Conservation (phyloP, 2,888 invertebrate species). For the Leptura quadrifasciata region DNA sequence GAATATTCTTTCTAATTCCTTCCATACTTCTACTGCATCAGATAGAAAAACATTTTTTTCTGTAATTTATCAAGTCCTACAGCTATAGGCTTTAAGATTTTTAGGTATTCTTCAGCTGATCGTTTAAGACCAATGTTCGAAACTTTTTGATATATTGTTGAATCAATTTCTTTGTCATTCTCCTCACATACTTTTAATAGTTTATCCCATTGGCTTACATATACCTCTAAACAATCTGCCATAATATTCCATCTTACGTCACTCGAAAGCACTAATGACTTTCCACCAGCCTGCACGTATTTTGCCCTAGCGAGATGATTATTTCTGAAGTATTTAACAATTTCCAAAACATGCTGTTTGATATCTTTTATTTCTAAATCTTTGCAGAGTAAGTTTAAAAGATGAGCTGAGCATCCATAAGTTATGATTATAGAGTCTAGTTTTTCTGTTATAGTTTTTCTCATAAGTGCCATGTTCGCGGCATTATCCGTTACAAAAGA, state of each 20-base stretch:
- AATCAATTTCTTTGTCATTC: conserved; percentile 31
- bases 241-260: conserved; percentile 41
- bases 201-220: conserved; percentile 15
- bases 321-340: conserved; percentile 39
- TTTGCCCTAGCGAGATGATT: conserved; percentile 38
- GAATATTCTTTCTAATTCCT: conserved; percentile 28
- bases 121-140: conserved; percentile 46
- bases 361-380: too few species aligned
- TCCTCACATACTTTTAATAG: background rate
- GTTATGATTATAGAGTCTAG: too few species aligned
- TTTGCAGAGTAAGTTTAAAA: too few species aligned
- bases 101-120: conserved; percentile 42
- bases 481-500: conserved; percentile 8
- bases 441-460: too few species aligned
- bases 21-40: conserved; percentile 44
- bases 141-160: conserved; percentile 39
- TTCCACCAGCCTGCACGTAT: conserved; percentile 33
- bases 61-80: conserved; percentile 47
- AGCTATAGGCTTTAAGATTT: conserved; percentile 44
- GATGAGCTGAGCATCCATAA: too few species aligned
- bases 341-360: conserved; percentile 18
- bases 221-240: conserved; percentile 30
- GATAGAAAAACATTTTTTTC: conserved; percentile 36
- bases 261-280: conserved; percentile 34
- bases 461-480: too few species aligned